Base-by-base conservation (phyloP, 1,140 invertebrate genomes). In the Drosophila insularis region DNA sequence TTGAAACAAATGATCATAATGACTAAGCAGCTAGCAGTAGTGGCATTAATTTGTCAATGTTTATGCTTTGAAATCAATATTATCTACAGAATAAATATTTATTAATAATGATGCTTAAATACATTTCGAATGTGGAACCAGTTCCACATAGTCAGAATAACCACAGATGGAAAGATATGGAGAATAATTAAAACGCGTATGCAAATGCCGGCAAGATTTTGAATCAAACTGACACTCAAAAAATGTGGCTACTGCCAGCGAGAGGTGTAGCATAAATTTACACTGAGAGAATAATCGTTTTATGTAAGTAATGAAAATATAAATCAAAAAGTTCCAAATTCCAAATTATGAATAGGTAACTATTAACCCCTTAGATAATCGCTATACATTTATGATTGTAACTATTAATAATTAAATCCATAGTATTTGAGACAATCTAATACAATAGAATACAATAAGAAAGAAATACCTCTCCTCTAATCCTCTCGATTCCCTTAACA, bases 31-130 rank as follows among this genome's bases (percentile, higher is more conserved):
- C 59, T 56, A 13, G 73, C 27, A 27, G 35, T 59, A 59, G 64
- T 68, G 71, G 75, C 82, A 79, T 86, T 82, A 86, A 86, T 87
- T 86, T 86, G 82, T 86, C 82, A 86, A 77, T 86, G 84, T 87
- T 86, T 87, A 66, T 75, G 39, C 71, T 81, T 82, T 76, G 75
- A 82, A 82, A 82, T 82, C 75, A 86, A 89, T 82, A 89, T 82
- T 79, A 80, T 87, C 79, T 67, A 73, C 69, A 71, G 63, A 73
- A 68, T 74, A 71, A 80, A 55, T 68, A 81, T 72, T 27, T 76
- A 76, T 78, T 87, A 77, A 72, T 86, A 87, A 86, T 70, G 66
- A 82, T 81, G 81, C 75, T 62, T 61, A 79, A 66, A 53, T 21
- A 54, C 69, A 35, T 71, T 59, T 43, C 63, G 66, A 13, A 66